Base-by-base conservation (phyloP, 2,888 invertebrate genomes). In the Emmelina monodactyla region DNA sequence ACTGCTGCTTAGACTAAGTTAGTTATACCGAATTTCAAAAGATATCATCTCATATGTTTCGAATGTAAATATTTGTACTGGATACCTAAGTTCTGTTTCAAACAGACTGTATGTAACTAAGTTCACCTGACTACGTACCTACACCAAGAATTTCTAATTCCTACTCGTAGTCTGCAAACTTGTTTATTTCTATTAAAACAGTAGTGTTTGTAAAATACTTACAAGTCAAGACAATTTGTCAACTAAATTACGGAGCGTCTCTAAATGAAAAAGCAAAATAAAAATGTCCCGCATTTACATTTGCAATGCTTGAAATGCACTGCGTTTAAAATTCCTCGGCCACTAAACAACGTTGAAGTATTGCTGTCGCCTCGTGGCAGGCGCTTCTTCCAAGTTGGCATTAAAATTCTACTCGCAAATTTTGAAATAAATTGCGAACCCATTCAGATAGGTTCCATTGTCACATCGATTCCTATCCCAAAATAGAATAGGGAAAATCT, bases 381-480 rank as follows among this genome's bases (percentile, higher is more conserved):
- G 31, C 38, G 34, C 16, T 22, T 15, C 40, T 37, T 37, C 39
- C 46, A 42, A 38, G 31, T 37, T 37, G 47, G 45, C 55, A 61
- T 65, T 62, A 60, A 62, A 64, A 66, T 66, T 65, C 64, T 41
- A 39, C 51, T 56, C 60, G 45, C 58, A 58, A 62, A 58, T 47
- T 62, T 65, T 55, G 45, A 55, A 64, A 64, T 64, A 62, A 64
- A 63, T 64, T 58, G 59, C 46, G 52, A 59, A 58, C 58, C 53
- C 48, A 64, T 64, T 59, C 62, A 55, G 60, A 58, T 58, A 47
- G 38, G 40, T 49, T 54, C 57, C 49, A 53, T 56, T 51, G 54
- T 51, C 49, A 59, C 63, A 65, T 68, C 63, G 64, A 66, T 66
- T 65, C 54, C 58, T 60, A 53, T 53, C 51, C 53, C 48, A 37